Percentiles rank a stretch among this genome's conserved stretches.
These are phyloP conservation scores for Microcebus lehilahytsara DNA, from an alignment of 2,113 vertebrate genomes.

Conservation along the genomic window DNA sequence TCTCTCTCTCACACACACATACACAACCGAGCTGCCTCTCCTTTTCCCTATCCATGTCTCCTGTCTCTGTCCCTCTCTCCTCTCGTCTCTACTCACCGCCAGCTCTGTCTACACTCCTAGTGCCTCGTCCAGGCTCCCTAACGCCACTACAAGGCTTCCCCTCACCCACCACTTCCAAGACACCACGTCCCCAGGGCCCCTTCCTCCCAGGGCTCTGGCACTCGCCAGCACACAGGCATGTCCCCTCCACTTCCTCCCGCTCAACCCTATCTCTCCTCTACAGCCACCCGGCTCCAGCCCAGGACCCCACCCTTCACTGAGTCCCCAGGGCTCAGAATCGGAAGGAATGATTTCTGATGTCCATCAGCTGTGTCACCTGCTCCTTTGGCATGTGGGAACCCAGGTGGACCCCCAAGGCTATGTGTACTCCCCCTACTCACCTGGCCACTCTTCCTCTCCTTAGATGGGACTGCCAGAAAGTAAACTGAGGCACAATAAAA, in stretches of 20 bases:
- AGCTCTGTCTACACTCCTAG: neutral
- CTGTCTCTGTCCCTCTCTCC: neutral
- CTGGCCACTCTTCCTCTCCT: neutral
- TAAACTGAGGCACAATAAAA: neutral
- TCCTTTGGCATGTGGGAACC: neutral
- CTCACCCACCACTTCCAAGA: neutral
- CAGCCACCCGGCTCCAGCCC: slow-evolving; percentile 49
- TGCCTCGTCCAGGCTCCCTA: neutral
- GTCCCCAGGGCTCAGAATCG: neutral
- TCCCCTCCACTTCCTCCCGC: slow-evolving; percentile 34
- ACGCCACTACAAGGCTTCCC: neutral
- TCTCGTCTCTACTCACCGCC: neutral
- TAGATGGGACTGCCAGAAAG: neutral
- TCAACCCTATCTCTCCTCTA: slow-evolving; percentile 58
- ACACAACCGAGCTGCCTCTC: neutral
- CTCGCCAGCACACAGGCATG: neutral
- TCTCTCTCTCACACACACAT: neutral
- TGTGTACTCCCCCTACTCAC: neutral
- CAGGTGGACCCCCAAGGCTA: neutral
- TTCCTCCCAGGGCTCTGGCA: neutral
- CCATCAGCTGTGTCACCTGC: neutral
- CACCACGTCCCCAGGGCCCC: neutral
- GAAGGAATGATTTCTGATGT: neutral
- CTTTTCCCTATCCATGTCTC: no score
- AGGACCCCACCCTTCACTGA: slow-evolving; percentile 58